Percentiles rank a stretch among this genome's conserved stretches.
phyloP scores from a whole-genome alignment of 2,113 vertebrate species.

The Oryzias woworae region DNA sequence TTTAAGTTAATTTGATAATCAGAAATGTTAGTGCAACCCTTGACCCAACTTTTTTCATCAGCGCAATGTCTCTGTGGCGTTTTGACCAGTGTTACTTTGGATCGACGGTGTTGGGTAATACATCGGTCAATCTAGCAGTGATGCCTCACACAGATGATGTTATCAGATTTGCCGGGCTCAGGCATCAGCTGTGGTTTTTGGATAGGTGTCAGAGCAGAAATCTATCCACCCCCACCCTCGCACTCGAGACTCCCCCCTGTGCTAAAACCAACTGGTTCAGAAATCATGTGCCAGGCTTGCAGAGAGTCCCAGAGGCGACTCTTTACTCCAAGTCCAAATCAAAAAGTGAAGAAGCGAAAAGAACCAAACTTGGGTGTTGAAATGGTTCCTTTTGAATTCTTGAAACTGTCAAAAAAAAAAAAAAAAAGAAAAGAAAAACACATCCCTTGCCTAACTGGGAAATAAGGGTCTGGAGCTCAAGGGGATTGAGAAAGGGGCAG shows the following conservation, averaged over 20 bases:
- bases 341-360: conserved; percentile 32
- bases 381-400: conserved; percentile 24
- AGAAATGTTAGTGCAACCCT: conserved; percentile 41
- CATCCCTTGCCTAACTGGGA: conserved; percentile 15
- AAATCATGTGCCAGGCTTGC: conserved; percentile 61
- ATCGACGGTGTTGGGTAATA: conserved; percentile 69
- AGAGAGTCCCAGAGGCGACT: conserved; percentile 48
- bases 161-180: conserved; percentile 66
- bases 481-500: conserved; percentile 15
- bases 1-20: conserved; percentile 55
- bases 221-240: conserved; percentile 20
- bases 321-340: conserved; percentile 48
- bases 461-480: conserved; percentile 15
- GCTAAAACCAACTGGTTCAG: conserved; percentile 63
- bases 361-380: conserved; percentile 37
- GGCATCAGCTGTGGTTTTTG: conserved; percentile 70
- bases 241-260: conserved; percentile 36
- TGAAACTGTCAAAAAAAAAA: neutral
- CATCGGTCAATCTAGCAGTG: conserved; percentile 59
- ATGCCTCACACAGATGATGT: conserved; percentile 66
- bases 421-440: conserved; percentile 43
- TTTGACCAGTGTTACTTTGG: conserved; percentile 23
- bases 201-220: conserved; percentile 53
- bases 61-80: too few species aligned
- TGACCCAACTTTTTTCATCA: conserved; percentile 30